Evolutionary conservation across 2,113 vertebrate genomes (phyloP).

Genomic region (Tetraodon nigroviridis): DNA sequence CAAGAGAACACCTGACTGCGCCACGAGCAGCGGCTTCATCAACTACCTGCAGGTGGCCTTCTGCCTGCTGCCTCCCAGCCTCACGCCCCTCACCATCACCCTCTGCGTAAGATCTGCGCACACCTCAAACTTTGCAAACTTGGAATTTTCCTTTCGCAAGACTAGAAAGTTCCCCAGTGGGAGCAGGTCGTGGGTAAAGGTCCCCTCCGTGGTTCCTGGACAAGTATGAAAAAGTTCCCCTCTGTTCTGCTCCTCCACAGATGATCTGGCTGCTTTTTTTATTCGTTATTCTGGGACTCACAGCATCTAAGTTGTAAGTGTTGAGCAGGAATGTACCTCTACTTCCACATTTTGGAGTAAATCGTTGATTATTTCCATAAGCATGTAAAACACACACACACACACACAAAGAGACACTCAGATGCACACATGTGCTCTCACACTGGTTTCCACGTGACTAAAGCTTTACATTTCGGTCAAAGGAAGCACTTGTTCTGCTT

Average conservation of each 20-base stretch:
- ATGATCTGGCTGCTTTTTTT: conserved; percentile 64
- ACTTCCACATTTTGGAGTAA: too few species aligned
- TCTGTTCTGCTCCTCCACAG: conserved; percentile 44
- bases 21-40: conserved; percentile 78
- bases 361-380: too few species aligned
- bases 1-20: conserved; percentile 82
- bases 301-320: conserved; percentile 71
- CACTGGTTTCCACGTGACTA: too few species aligned
- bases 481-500: too few species aligned
- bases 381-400: too few species aligned
- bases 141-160: too few species aligned
- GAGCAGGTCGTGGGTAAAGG: too few species aligned
- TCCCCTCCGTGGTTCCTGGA: background rate
- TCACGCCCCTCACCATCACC: conserved; percentile 81
- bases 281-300: conserved; percentile 64
- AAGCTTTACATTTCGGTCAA: too few species aligned
- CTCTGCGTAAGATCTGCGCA: conserved; percentile 64
- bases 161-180: too few species aligned
- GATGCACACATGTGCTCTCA: too few species aligned
- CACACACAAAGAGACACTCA: too few species aligned
- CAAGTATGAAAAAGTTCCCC: background rate
- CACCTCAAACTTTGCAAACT: background rate
- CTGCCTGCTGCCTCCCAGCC: conserved; percentile 77
- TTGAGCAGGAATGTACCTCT: background rate
- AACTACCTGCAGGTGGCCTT: conserved; percentile 81